These are phyloP conservation scores for Drosophila bifasciata DNA, from an alignment of 1,140 invertebrate species.

Conservation along the genomic window DNA sequence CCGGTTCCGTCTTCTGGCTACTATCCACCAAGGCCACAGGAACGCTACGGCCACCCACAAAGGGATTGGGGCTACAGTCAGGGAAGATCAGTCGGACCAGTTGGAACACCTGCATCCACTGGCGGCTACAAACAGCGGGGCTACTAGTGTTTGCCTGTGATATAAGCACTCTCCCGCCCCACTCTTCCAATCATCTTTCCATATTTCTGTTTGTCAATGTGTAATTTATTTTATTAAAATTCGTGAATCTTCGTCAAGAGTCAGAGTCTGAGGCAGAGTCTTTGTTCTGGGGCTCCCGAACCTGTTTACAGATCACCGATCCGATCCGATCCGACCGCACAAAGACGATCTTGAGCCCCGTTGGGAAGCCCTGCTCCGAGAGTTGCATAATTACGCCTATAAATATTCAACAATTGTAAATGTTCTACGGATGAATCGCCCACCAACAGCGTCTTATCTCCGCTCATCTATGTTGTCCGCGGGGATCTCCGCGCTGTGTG, in stretches of 20 bases:
- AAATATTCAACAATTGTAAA: conserved; percentile 33
- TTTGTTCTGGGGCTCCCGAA: conserved; percentile 25
- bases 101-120: not conserved
- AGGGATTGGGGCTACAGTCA: not conserved
- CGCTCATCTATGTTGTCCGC: conserved; percentile 43
- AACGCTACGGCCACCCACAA: conserved; percentile 26
- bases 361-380: too few relatives aligned
- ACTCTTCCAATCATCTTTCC: conserved; percentile 9
- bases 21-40: conserved; percentile 30
- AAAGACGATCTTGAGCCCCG: conserved; percentile 23
- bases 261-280: conserved; percentile 1
- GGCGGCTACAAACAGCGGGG: conserved; percentile 61
- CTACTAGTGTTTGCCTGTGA: conserved; percentile 42
- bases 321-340: not conserved
- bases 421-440: conserved; percentile 3
- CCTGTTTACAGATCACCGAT: conserved; percentile 39
- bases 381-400: conserved; percentile 17
- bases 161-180: not conserved
- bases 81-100: conserved; percentile 6
- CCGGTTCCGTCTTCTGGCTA: conserved; percentile 27
- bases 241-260: conserved; percentile 11
- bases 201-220: conserved; percentile 26
- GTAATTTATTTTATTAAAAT: conserved; percentile 61
- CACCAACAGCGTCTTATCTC: conserved; percentile 15
- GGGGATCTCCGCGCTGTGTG: conserved; percentile 3